These are phyloP conservation scores for Brachyptera risi DNA, from an alignment of 2,888 invertebrate genomes.

Conservation along the genomic window DNA sequence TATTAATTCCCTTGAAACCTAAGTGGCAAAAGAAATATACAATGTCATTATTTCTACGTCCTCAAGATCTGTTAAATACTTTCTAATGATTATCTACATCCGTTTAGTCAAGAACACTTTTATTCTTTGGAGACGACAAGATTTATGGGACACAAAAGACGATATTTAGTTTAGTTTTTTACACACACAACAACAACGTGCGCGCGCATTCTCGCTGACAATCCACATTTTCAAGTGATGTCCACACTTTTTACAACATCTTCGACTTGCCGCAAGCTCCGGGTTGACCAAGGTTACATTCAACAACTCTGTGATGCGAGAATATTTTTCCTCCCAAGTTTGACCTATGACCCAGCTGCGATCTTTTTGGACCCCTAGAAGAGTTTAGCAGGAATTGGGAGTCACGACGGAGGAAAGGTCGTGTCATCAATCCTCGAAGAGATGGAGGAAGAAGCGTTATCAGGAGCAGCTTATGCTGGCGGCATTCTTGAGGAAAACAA, in stretches of 20 bases:
- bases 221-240: constrained; percentile 15
- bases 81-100: constrained; percentile 7
- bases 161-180: not conserved
- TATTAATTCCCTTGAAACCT: too few relatives aligned
- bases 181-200: not conserved
- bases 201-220: too few relatives aligned
- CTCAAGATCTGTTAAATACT: not conserved
- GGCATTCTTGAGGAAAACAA: too few relatives aligned
- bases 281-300: constrained; percentile 14
- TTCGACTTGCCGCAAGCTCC: constrained; percentile 11
- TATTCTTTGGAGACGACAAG: too few relatives aligned
- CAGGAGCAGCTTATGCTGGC: too few relatives aligned
- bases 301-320: not conserved
- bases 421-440: too few relatives aligned
- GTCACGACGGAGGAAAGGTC: constrained; percentile 12
- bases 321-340: not conserved
- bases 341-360: not conserved
- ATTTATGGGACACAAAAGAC: constrained; percentile 7
- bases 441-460: too few relatives aligned
- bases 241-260: too few relatives aligned
- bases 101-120: constrained; percentile 9
- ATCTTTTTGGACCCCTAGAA: constrained; percentile 5
- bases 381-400: not conserved
- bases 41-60: not conserved
- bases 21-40: not conserved